phyloP scores from a whole-genome alignment of 2,888 invertebrate genomes.

The Cynaeus angustus region DNA sequence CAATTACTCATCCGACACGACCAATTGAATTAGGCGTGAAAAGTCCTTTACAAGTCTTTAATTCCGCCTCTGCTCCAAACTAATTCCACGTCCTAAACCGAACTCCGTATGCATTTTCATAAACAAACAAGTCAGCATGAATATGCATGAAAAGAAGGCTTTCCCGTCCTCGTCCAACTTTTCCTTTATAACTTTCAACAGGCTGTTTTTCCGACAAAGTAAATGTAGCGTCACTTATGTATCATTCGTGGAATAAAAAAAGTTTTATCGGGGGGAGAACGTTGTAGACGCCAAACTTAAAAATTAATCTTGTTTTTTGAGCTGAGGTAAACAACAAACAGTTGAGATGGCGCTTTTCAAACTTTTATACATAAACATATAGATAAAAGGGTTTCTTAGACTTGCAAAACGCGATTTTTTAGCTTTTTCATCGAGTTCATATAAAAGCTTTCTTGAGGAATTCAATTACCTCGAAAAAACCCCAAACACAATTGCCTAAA shows the following conservation, averaged over 20 bases:
- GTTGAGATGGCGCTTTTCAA: not conserved
- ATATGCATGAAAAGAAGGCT: slow-evolving; percentile 21
- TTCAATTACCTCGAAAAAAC: slow-evolving; percentile 2
- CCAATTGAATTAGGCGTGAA: slow-evolving; percentile 22
- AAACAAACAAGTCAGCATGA: slow-evolving; percentile 29
- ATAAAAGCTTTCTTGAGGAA: not conserved
- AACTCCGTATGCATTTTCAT: slow-evolving; percentile 34
- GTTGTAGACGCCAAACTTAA: slow-evolving; percentile 8
- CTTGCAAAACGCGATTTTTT: too few species aligned
- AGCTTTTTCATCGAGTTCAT: not conserved
- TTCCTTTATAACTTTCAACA: slow-evolving; percentile 23
- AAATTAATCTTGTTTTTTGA: slow-evolving; percentile 22
- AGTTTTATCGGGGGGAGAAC: slow-evolving; percentile 10
- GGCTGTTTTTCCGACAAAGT: slow-evolving; percentile 37
- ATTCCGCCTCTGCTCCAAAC: slow-evolving; percentile 21
- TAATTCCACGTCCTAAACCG: slow-evolving; percentile 16
- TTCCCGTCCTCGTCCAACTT: not conserved
- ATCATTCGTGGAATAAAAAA: slow-evolving; percentile 18
- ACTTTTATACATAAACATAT: not conserved
- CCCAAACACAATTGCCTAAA: slow-evolving; percentile 5
- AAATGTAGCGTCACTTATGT: slow-evolving; percentile 28
- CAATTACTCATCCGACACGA: slow-evolving; percentile 21
- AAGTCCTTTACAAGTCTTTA: slow-evolving; percentile 25
- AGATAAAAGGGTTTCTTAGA: too few species aligned
- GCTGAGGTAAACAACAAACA: slow-evolving; percentile 12